Evolutionary conservation across 2,888 invertebrate species (phyloP), one percentile per base, ranked within the genome.

Genomic region (Pyrocoelia pectoralis): DNA sequence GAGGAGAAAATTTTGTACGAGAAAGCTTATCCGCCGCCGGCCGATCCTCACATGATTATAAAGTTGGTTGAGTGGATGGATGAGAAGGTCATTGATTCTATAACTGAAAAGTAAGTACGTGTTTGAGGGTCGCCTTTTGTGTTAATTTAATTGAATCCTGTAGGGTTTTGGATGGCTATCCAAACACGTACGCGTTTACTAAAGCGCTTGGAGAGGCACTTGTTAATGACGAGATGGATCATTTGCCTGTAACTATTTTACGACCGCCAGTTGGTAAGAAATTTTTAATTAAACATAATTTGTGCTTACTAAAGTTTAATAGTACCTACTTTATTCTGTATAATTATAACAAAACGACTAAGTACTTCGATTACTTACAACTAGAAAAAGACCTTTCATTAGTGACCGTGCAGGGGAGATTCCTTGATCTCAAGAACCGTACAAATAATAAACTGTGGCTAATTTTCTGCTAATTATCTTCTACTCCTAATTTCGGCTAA

Each of bases 171-270:
- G 90, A 92, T 40, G 86, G 88, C 68, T 85, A 93, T 58, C 97
- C 97, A 0, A 97, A 97, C 79, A 95, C 95, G 0, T 97, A 97
- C 77, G 95, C 97, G 0, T 96, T 92, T 77, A 97, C 97, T 0
- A 98, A 98, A 82, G 93, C 95, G 0, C 81, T 98, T 10, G 93
- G 94, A 0, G 97, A 98, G 80, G 88, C 90, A 10, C 76, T 96
- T 61, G 90, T 95, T 0, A 88, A 90, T 0, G 92, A 94, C 74
- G 88, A 92, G 50, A 91, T 93, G 82, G 80, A 85, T 1, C 85
- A 88, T 18, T 81, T 98, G 5, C 97, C 97, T 0, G 85, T 90
- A 0, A 84, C 92, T 56, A 90, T 98, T 57, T 81, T 96, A 17
- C 83, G 97, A 69, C 97, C 95, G 1, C 95, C 95, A 0, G 93